phyloP scores from a whole-genome alignment of 2,113 vertebrate genomes.

The Choloepus hoffmanni region DNA sequence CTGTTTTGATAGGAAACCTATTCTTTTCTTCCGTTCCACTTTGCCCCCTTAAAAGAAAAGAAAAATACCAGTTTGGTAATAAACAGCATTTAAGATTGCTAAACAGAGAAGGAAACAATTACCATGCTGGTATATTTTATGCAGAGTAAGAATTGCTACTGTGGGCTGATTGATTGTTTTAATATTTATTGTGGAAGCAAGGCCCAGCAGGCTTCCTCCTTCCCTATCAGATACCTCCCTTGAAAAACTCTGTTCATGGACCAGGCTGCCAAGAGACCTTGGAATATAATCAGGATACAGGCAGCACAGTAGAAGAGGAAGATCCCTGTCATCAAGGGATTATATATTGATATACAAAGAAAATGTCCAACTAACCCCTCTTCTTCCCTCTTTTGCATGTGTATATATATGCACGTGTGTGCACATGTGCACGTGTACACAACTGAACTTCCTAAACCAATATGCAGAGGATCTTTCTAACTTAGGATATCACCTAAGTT shows the following conservation, averaged over 20 bases:
- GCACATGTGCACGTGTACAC: not conserved
- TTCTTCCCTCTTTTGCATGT: not conserved
- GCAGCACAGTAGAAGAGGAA: not conserved
- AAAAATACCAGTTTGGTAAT: constrained; percentile 73
- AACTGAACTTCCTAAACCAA: constrained; percentile 58
- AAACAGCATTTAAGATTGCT: constrained; percentile 71
- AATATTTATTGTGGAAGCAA: constrained; percentile 70
- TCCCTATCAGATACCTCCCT: constrained; percentile 28
- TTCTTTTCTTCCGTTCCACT: constrained; percentile 52
- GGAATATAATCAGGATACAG: not conserved
- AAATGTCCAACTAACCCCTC: constrained; percentile 10
- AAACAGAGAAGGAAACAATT: constrained; percentile 69
- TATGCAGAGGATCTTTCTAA: not conserved
- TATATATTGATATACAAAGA: not conserved
- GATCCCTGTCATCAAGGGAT: not conserved
- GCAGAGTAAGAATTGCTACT: constrained; percentile 56
- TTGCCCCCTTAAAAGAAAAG: constrained; percentile 60
- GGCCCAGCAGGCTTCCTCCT: constrained; percentile 59
- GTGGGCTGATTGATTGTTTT: constrained; percentile 63
- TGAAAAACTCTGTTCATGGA: constrained; percentile 47
- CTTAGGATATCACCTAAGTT: constrained; percentile 46
- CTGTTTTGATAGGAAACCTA: constrained; percentile 59
- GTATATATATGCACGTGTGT: not conserved
- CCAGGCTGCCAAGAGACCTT: constrained; percentile 8
- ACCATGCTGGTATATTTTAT: constrained; percentile 65